phyloP scores from a whole-genome alignment of 2,888 invertebrate species.

The Polydrusus cervinus region DNA sequence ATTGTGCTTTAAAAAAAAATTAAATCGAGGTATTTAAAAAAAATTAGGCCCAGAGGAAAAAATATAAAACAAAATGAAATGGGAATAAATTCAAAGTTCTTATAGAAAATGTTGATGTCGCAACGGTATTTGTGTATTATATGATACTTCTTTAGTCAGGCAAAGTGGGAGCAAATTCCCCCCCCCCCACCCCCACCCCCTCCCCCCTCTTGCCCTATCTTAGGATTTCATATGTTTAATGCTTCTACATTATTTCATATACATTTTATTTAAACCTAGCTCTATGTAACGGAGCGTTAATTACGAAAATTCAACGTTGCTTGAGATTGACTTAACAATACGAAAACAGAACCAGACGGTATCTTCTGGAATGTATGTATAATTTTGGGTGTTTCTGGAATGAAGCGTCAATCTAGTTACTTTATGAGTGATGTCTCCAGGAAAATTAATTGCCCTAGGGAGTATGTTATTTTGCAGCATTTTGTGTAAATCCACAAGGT shows the following conservation, averaged over 20 bases:
- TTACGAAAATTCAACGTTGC: conserved; percentile 32
- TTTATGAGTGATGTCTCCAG: conserved; percentile 51
- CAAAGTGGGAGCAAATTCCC: no score
- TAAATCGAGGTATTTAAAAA: no score
- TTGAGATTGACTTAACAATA: conserved; percentile 33
- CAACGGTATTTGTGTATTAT: no score
- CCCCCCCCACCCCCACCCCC: no score
- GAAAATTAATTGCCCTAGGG: conserved; percentile 52
- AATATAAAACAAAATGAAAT: no score
- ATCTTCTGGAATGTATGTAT: conserved; percentile 36
- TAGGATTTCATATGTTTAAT: no score
- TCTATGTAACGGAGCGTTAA: conserved; percentile 7
- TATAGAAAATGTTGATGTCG: no score
- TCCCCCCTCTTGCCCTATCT: no score
- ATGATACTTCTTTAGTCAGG: no score
- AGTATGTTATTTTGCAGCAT: conserved; percentile 53
- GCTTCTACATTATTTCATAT: neutral
- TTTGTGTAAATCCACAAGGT: conserved; percentile 59
- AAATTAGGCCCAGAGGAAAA: no score
- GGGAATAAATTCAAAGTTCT: no score
- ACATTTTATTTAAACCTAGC: conserved; percentile 9
- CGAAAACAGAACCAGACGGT: conserved; percentile 33
- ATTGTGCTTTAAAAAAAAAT: no score
- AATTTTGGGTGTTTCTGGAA: conserved; percentile 41
- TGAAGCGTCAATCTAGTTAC: conserved; percentile 48